These are phyloP conservation scores for Paedocypris micromegethes DNA, from an alignment of 2,797 vertebrate species.

Conservation along the genomic window DNA sequence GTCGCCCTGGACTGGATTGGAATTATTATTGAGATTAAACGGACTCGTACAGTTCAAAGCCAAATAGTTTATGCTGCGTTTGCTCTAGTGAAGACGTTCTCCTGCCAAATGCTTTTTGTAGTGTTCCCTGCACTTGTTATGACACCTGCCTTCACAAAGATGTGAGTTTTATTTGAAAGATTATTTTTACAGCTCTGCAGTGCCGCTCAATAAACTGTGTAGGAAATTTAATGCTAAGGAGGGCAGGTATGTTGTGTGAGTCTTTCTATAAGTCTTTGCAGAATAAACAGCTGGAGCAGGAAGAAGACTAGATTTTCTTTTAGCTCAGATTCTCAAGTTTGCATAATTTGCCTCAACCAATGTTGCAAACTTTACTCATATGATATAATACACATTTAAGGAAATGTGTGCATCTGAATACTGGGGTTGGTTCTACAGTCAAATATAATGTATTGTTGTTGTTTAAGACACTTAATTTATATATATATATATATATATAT, in stretches of 20 bases:
- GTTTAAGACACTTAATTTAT: too few species aligned
- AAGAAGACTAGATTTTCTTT: conserved; percentile 26
- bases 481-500: too few species aligned
- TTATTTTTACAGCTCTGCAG: conserved; percentile 38
- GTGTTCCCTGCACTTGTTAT: conserved; percentile 33
- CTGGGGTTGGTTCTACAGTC: not conserved
- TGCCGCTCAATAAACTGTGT: conserved; percentile 36
- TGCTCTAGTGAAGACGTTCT: conserved; percentile 28
- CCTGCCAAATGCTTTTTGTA: conserved; percentile 35
- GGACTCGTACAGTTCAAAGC: conserved; percentile 24
- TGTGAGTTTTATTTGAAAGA: conserved; percentile 39
- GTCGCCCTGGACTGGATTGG: too few species aligned
- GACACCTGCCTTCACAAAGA: conserved; percentile 37
- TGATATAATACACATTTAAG: conserved; percentile 23
- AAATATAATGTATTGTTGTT: too few species aligned
- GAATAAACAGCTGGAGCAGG: conserved; percentile 38
- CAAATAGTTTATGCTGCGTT: conserved; percentile 20
- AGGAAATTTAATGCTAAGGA: conserved; percentile 33
- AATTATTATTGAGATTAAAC: conserved; percentile 19
- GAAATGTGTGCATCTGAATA: not conserved
- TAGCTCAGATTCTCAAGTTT: conserved; percentile 16
- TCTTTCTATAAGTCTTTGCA: conserved; percentile 27
- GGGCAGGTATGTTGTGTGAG: conserved; percentile 27
- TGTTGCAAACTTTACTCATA: conserved; percentile 21
- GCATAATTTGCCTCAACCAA: conserved; percentile 9